phyloP scores from a whole-genome alignment of 2,113 vertebrate species.

The Leptodactylus fuscus region DNA sequence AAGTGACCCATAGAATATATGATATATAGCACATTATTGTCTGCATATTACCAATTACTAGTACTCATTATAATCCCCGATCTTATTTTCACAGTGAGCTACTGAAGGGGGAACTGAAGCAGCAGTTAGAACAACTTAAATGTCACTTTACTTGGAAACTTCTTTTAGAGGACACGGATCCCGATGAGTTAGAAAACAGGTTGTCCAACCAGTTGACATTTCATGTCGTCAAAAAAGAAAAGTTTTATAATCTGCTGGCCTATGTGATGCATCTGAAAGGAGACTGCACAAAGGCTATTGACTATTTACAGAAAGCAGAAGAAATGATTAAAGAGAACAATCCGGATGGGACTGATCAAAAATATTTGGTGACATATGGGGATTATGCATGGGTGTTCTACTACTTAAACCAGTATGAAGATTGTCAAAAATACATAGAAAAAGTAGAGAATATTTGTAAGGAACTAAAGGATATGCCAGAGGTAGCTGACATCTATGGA shows the following conservation, averaged over 20 bases:
- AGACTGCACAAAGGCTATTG: conserved; percentile 70
- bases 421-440: conserved; percentile 68
- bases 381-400: conserved; percentile 82
- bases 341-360: not conserved
- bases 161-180: conserved; percentile 54
- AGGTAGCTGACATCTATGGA: conserved; percentile 70
- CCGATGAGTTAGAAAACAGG: conserved; percentile 72
- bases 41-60: not conserved
- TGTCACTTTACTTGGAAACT: conserved; percentile 39
- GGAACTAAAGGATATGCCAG: conserved; percentile 53
- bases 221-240: conserved; percentile 28
- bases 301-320: conserved; percentile 73
- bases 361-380: conserved; percentile 77
- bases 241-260: conserved; percentile 74
- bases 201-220: conserved; percentile 66
- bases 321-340: conserved; percentile 57
- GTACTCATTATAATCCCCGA: too few relatives aligned
- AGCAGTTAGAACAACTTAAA: not conserved
- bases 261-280: conserved; percentile 75
- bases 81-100: not conserved
- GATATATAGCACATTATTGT: too few relatives aligned
- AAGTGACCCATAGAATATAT: too few relatives aligned
- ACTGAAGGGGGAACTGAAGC: not conserved
- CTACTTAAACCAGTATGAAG: conserved; percentile 65
- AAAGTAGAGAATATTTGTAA: conserved; percentile 69